Evolutionary conservation across 2,113 vertebrate genomes (phyloP), one percentile per base, ranked within the genome.

Genomic region (Zapus hudsonius): DNA sequence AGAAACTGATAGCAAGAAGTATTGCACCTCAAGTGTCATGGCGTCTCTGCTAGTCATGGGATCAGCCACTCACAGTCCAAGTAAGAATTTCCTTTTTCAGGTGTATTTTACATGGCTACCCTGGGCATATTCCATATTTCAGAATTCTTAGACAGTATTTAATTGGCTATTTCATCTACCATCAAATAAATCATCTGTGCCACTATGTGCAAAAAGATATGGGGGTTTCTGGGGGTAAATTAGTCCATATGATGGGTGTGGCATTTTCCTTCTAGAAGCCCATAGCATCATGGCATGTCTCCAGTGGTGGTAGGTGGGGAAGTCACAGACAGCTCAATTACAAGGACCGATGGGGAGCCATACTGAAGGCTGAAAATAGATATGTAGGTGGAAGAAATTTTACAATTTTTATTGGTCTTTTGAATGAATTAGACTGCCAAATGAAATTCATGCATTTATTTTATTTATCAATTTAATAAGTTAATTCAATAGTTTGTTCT

Each of bases 401-500:
- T 76, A 81, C 38, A 42, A 12, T 69, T 80, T 87, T 42, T 72
- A 22, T 91, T 84, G 7, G n/a, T 87, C 78, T 73, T 7, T 88
- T 79, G 25, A 57, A 8, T 85, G 76, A 87, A 47, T 44, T 76
- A 12, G 6, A 59, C 38, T 90, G 22, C 81, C 29, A 13, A 29
- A 55, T 73, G 38, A 82, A 94, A 88, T 87, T 82, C 15, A n/a
- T n/a, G n/a, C n/a, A n/a, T n/a, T n/a, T n/a, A n/a, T n/a, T n/a
- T n/a, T n/a, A n/a, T 74, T 75, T 91, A 74, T 76, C 29, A 83
- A 22, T 76, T 93, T 73, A 86, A 63, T 42, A 92, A 74, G 3
- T 42, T 79, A 25, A 31, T 81, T 47, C 0, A 40, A 33, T 61
- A 64, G 75, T 92, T 95, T 90, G 29, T 25, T 70, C 31, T 82